Conservation (phyloP, 2,113 vertebrate species). For the Lophura nycthemera region DNA sequence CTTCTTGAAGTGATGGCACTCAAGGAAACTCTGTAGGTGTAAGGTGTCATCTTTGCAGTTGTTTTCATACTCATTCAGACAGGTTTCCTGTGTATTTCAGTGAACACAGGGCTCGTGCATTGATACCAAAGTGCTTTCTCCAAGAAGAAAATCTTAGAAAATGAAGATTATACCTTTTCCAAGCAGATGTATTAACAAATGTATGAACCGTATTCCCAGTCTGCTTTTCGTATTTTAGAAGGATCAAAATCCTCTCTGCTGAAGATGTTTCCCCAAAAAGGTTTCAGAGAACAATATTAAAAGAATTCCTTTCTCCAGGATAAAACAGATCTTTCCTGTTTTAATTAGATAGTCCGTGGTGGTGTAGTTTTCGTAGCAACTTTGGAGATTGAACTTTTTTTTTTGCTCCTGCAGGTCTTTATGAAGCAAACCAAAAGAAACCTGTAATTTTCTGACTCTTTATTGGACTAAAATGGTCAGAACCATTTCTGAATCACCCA, state of each 20-base stretch:
- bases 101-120: not conserved
- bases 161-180: accelerated
- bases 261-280: not conserved
- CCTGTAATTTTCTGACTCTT: not conserved
- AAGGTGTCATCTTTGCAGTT: not conserved
- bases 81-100: not conserved
- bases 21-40: not conserved
- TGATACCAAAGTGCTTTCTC: not conserved
- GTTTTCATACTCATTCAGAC: not conserved
- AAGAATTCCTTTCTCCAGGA: not conserved
- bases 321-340: not conserved
- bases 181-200: not conserved
- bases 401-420: not conserved
- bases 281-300: not conserved
- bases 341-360: not conserved
- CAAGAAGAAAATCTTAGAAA: not conserved
- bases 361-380: not conserved
- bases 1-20: not conserved
- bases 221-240: not conserved
- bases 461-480: not conserved
- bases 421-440: not conserved
- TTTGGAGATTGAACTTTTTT: not conserved
- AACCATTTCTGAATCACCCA: not conserved
- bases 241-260: not conserved
- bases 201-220: not conserved